These are phyloP conservation scores for Amblyteles armatorius DNA, from an alignment of 2,888 invertebrate genomes.

Conservation along the genomic window DNA sequence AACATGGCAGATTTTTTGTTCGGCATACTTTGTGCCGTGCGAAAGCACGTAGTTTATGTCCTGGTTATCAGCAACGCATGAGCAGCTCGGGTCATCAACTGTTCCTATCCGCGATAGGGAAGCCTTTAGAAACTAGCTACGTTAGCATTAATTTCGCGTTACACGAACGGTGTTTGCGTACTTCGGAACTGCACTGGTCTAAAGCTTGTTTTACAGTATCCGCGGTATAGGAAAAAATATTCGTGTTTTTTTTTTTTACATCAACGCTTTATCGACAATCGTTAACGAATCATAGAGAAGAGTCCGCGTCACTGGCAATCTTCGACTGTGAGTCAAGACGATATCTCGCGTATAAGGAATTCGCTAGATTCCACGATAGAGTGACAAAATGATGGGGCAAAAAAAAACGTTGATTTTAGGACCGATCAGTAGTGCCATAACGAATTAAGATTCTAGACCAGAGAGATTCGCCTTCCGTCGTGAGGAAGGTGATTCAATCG, in stretches of 20 bases:
- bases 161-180: neutral
- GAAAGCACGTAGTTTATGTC: too few relatives aligned
- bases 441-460: conserved; percentile 45
- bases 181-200: neutral
- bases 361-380: neutral
- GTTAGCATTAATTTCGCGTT: neutral
- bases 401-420: conserved; percentile 1
- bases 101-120: too few relatives aligned
- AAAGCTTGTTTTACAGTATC: neutral
- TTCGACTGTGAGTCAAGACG: neutral
- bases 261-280: neutral
- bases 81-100: too few relatives aligned
- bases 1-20: too few relatives aligned
- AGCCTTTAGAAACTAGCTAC: neutral
- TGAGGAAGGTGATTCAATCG: conserved; percentile 20
- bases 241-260: neutral
- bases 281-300: neutral
- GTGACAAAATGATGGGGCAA: neutral
- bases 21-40: too few relatives aligned
- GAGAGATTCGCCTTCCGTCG: conserved; percentile 45
- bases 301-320: neutral
- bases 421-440: conserved; percentile 57
- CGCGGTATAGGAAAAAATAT: neutral
- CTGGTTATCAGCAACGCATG: too few relatives aligned
- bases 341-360: neutral